Evolutionary conservation across 2,113 vertebrate genomes (phyloP).

Genomic region (Actenoides lindsayi): DNA sequence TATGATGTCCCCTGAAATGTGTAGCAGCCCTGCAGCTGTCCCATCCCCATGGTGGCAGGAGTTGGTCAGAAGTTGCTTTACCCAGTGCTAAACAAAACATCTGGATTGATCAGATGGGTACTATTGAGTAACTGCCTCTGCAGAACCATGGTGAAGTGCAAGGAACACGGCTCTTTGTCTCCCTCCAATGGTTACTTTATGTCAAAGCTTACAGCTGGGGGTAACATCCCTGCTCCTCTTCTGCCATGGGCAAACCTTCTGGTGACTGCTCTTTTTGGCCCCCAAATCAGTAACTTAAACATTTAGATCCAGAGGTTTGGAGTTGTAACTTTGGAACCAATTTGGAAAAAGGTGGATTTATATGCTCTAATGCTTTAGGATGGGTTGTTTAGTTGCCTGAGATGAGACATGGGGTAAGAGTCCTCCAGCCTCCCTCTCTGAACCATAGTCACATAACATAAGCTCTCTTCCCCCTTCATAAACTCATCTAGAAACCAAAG

Average conservation of each 20-base stretch:
- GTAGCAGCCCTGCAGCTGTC: neutral
- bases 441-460: neutral
- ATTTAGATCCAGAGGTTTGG: neutral
- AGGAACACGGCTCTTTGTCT: neutral
- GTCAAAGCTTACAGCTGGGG: neutral
- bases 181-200: neutral
- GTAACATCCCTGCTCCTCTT: neutral
- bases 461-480: neutral
- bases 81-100: neutral
- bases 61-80: neutral
- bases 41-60: neutral
- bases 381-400: neutral
- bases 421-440: neutral
- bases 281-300: neutral
- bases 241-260: neutral
- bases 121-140: neutral
- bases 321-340: neutral
- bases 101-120: neutral
- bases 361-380: accelerated
- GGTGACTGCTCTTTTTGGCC: neutral
- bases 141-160: neutral
- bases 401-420: neutral
- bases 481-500: neutral
- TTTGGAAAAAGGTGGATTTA: neutral
- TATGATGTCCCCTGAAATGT: neutral